Percentiles rank a stretch among this genome's conserved stretches.
phyloP scores from a whole-genome alignment of 2,888 invertebrate species.

The Drosophila macrospina region DNA sequence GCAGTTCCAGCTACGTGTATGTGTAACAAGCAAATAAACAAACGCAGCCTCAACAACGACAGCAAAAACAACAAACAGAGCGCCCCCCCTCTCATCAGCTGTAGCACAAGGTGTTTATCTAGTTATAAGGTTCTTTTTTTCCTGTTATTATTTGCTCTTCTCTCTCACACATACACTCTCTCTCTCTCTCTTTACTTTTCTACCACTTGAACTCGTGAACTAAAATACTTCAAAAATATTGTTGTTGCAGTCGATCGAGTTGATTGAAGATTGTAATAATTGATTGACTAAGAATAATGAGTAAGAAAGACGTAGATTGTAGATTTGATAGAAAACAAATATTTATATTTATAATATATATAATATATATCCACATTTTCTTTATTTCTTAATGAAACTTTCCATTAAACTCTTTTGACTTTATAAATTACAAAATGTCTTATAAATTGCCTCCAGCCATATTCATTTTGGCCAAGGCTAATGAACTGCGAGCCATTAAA shows the following conservation, averaged over 20 bases:
- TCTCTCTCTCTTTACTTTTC: background rate
- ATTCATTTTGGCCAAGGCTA: conserved; percentile 40
- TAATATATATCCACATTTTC: background rate
- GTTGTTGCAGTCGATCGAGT: conserved; percentile 1
- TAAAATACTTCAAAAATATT: conserved; percentile 9
- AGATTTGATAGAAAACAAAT: background rate
- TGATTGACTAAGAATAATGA: background rate
- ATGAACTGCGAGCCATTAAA: conserved; percentile 65
- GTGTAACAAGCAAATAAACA: conserved; percentile 26
- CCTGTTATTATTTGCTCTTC: background rate
- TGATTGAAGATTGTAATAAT: background rate
- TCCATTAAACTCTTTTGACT: background rate
- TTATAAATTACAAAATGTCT: background rate
- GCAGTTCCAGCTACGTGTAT: conserved; percentile 16
- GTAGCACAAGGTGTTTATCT: conserved; percentile 58
- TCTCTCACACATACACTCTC: background rate
- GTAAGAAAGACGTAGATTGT: background rate
- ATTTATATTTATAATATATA: background rate
- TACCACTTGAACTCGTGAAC: conserved; percentile 9
- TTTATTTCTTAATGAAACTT: too few relatives aligned
- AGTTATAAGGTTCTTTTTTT: conserved; percentile 35
- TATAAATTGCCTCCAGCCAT: conserved; percentile 8
- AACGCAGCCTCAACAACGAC: conserved; percentile 24
- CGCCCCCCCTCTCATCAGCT: conserved; percentile 31
- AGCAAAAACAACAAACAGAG: conserved; percentile 8